Evolutionary conservation across 2,113 vertebrate species (phyloP).

Genomic region (Larimichthys polyactis): DNA sequence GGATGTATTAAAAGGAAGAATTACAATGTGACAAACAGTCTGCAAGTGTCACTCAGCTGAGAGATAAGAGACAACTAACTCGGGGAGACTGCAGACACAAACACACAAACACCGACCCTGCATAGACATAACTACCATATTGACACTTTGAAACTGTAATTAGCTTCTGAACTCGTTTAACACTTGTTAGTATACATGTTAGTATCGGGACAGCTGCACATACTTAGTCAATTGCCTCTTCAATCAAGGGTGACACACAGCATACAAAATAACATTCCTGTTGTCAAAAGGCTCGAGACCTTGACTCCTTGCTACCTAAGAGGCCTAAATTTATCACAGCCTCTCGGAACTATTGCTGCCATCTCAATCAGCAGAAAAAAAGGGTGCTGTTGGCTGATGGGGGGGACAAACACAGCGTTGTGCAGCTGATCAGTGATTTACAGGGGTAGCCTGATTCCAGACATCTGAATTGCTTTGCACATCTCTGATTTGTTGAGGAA

Average conservation of each 20-base stretch:
- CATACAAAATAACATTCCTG: slow-evolving; percentile 13
- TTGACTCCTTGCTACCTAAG: slow-evolving; percentile 37
- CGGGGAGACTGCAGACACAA: slow-evolving; percentile 7
- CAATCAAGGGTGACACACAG: slow-evolving; percentile 46
- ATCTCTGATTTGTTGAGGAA: not conserved
- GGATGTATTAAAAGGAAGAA: not conserved
- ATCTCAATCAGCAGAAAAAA: not conserved
- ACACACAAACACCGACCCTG: slow-evolving; percentile 3
- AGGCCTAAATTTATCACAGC: slow-evolving; percentile 24
- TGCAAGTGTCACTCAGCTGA: slow-evolving; percentile 26
- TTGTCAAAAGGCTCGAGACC: slow-evolving; percentile 28
- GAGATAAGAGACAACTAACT: slow-evolving; percentile 60
- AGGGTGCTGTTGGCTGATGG: not conserved
- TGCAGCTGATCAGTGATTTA: not conserved
- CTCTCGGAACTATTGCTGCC: not conserved
- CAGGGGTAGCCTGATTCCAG: not conserved
- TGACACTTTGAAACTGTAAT: slow-evolving; percentile 53
- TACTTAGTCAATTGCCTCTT: slow-evolving; percentile 45
- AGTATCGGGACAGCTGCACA: slow-evolving; percentile 49
- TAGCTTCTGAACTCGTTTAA: slow-evolving; percentile 44
- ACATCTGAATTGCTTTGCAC: not conserved
- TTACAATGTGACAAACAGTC: slow-evolving; percentile 1
- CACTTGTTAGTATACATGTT: slow-evolving; percentile 22
- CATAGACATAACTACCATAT: slow-evolving; percentile 33
- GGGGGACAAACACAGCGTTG: not conserved